phyloP scores from a whole-genome alignment of 2,888 invertebrate species.

The Eristalinus aeneus region DNA sequence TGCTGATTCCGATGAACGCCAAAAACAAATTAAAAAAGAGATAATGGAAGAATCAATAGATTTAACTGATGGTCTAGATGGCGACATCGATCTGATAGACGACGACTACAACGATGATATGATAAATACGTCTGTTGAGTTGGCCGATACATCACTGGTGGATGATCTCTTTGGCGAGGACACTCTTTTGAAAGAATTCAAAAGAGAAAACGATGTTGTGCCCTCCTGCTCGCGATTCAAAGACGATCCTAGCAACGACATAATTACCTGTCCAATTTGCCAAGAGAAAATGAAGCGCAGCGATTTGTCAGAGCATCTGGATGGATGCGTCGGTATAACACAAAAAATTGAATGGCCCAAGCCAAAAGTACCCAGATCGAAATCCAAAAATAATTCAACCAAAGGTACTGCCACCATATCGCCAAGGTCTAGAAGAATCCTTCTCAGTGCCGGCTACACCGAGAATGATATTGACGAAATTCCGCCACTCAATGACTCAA shows the following conservation, averaged over 20 bases:
- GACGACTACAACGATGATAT: conserved; percentile 73
- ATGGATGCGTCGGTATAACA: conserved; percentile 78
- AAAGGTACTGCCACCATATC: conserved; percentile 1
- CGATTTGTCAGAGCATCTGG: conserved; percentile 76
- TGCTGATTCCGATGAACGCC: conserved; percentile 74
- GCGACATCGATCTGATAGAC: conserved; percentile 78
- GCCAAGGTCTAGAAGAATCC: conserved; percentile 61
- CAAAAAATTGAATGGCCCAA: conserved; percentile 73
- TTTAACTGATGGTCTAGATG: conserved; percentile 68
- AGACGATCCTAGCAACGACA: conserved; percentile 75
- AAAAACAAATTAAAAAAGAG: conserved; percentile 77
- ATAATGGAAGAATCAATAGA: conserved; percentile 76
- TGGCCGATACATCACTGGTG: conserved; percentile 77
- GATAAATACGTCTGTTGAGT: conserved; percentile 72
- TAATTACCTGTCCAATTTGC: conserved; percentile 79
- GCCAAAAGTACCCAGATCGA: not conserved
- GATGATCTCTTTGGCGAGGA: conserved; percentile 79
- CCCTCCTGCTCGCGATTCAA: conserved; percentile 73
- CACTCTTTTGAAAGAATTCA: conserved; percentile 77
- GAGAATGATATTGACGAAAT: conserved; percentile 72
- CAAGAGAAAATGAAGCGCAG: conserved; percentile 77
- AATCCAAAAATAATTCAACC: not conserved
- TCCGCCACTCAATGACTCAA: conserved; percentile 9
- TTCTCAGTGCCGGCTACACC: conserved; percentile 75
- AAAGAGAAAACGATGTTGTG: conserved; percentile 76